These are phyloP conservation scores for Carpatolechia fugitivella DNA, from an alignment of 2,888 invertebrate species.

Conservation along the genomic window DNA sequence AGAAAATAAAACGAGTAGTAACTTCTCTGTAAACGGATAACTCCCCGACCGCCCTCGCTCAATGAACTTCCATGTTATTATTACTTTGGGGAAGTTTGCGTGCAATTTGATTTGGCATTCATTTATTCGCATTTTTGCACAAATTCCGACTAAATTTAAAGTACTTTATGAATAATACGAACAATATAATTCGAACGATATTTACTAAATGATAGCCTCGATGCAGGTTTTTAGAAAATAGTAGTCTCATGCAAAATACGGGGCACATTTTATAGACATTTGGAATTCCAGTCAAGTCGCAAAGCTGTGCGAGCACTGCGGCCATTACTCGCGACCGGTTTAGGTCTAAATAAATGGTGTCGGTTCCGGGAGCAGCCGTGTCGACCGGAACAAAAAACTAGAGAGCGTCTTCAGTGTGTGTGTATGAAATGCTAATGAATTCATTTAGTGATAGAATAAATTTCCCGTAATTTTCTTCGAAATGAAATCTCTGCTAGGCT, in stretches of 20 bases:
- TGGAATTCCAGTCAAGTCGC: slow-evolving; percentile 29
- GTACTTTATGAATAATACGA: slow-evolving; percentile 24
- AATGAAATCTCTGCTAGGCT: slow-evolving; percentile 9
- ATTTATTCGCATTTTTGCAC: slow-evolving; percentile 24
- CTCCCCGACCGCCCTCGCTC: slow-evolving; percentile 61
- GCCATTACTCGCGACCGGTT: slow-evolving; percentile 46
- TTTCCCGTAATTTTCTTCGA: slow-evolving; percentile 18
- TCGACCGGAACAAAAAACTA: slow-evolving; percentile 46
- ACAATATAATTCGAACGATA: not conserved
- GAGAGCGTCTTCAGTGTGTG: slow-evolving; percentile 26
- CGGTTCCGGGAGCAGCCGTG: slow-evolving; percentile 40
- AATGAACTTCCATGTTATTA: slow-evolving; percentile 61
- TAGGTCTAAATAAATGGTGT: slow-evolving; percentile 47
- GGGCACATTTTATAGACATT: slow-evolving; percentile 16
- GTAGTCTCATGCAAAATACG: not conserved
- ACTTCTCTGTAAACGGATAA: slow-evolving; percentile 71
- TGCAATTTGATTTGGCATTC: slow-evolving; percentile 39
- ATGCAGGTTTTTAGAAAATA: not conserved
- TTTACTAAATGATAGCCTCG: no score
- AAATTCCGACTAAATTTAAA: slow-evolving; percentile 24
- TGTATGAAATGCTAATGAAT: no score
- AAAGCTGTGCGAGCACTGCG: slow-evolving; percentile 30
- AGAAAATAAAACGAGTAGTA: slow-evolving; percentile 71
- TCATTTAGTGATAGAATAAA: slow-evolving; percentile 12
- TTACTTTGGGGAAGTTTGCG: slow-evolving; percentile 40